Evolutionary conservation across 2,113 vertebrate species (phyloP), one percentile per base, ranked within the genome.

Genomic region (Pterocles orientalis): DNA sequence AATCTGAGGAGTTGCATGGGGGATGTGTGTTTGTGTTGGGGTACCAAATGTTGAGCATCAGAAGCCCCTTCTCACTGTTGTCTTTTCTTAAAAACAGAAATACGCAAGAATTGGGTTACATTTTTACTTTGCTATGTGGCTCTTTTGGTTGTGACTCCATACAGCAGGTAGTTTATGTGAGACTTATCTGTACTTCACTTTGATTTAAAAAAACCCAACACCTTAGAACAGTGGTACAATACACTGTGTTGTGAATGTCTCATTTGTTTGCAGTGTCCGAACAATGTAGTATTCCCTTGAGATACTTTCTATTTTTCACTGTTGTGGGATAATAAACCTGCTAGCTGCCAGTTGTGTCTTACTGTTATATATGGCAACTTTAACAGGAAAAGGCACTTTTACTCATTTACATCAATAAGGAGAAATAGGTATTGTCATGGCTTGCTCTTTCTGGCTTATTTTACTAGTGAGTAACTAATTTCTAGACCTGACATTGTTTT

Each of bases 201-300:
- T 92, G 75, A 39, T 41, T 41, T 41, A 77, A 97, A 92, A 89
- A 89, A 90, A 82, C 78, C 24, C 23, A 51, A 25, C 50, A 51
- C 47, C 56, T 96, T 83, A 34, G n/a, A 65, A 6, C 57, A 43
- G 18, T 80, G 45, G 80, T 91, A 58, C 58, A 72, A 92, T 76
- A 82, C 82, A 64, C 94, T 90, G 61, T 97, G 87, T 96, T 98
- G 93, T 88, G 95, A 96, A 85, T 95, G 82, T 88, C 85, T 94
- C 68, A 50, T 83, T 97, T 98, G 90, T 98, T 98, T 97, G 89
- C 94, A 95, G 95, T 19, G 51, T 91, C 72, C 68, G 76, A 97
- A 96, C 97, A 97, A 96, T 96, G 45, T 86, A 54, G 39, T 16
- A 28, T 62, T 97, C 97, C 96, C 97, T 78, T 78, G 97, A 95